Conservation (phyloP, 2,888 invertebrate species). For the Mesorhabditis belari region DNA sequence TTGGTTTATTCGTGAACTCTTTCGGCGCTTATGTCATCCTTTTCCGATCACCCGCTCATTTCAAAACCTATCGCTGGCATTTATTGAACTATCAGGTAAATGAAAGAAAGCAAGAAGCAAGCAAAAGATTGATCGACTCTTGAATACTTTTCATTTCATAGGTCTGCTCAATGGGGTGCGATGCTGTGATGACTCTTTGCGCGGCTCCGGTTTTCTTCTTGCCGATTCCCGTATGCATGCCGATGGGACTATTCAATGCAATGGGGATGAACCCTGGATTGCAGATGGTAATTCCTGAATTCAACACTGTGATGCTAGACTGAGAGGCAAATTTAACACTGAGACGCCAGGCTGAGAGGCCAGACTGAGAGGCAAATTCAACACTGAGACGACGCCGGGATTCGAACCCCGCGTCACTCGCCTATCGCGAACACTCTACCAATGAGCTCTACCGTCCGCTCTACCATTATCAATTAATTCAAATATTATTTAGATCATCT, state of each 20-base stretch:
- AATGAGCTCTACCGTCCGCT: too few species aligned
- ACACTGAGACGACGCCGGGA: too few species aligned
- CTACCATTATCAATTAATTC: not conserved
- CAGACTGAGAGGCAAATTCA: too few species aligned
- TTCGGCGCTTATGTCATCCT: not conserved
- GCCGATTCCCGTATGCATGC: not conserved
- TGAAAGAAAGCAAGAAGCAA: too few species aligned
- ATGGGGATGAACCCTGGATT: not conserved
- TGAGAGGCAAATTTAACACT: too few species aligned
- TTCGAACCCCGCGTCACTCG: too few species aligned
- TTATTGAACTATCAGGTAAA: not conserved
- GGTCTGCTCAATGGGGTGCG: not conserved
- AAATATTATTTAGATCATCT: not conserved
- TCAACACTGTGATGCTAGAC: too few species aligned
- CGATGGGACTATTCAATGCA: not conserved
- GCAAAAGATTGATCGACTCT: not conserved
- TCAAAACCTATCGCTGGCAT: not conserved
- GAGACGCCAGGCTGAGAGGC: too few species aligned
- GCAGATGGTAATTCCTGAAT: not conserved
- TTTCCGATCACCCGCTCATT: not conserved
- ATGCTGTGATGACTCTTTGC: not conserved
- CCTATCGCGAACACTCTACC: too few species aligned
- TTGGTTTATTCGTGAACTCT: not conserved
- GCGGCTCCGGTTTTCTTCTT: not conserved
- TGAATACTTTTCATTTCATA: not conserved